Percentiles rank a stretch among this genome's conserved stretches.
phyloP scores from a whole-genome alignment of 2,888 invertebrate species.

The Synergus umbraculus region DNA sequence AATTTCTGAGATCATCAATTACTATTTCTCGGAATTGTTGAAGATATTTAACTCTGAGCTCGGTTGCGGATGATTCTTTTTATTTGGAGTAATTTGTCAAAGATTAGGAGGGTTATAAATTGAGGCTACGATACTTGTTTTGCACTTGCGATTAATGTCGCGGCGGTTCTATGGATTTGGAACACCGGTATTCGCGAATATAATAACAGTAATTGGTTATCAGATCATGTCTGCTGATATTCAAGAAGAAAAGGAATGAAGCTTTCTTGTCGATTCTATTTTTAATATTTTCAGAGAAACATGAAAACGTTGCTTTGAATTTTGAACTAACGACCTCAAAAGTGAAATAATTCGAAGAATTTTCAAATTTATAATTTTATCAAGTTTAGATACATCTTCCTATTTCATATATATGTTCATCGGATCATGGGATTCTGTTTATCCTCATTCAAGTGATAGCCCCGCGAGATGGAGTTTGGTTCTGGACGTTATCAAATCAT shows the following conservation, averaged over 20 bases:
- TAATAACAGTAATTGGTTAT: slow-evolving; percentile 64
- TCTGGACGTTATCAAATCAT: slow-evolving; percentile 76
- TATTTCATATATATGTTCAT: background rate
- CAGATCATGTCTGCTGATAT: slow-evolving; percentile 58
- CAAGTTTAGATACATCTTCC: background rate
- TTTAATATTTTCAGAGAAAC: no score
- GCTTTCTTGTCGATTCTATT: no score
- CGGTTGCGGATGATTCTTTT: slow-evolving; percentile 52
- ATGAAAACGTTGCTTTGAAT: no score
- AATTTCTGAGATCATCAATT: slow-evolving; percentile 2
- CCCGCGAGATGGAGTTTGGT: slow-evolving; percentile 57
- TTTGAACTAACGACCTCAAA: background rate
- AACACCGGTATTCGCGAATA: slow-evolving; percentile 55
- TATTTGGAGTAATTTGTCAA: slow-evolving; percentile 69
- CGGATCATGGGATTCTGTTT: background rate
- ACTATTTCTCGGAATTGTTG: background rate
- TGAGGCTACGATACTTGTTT: slow-evolving; percentile 61
- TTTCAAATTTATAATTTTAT: background rate
- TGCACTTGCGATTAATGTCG: slow-evolving; percentile 57
- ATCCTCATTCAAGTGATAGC: slow-evolving; percentile 12
- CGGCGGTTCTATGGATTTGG: slow-evolving; percentile 48
- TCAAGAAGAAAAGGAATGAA: background rate
- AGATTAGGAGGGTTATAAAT: slow-evolving; percentile 73
- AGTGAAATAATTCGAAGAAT: background rate
- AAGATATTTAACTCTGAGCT: background rate